phyloP scores from a whole-genome alignment of 1,140 invertebrate genomes.

The Ctenoplectra terminalis region DNA sequence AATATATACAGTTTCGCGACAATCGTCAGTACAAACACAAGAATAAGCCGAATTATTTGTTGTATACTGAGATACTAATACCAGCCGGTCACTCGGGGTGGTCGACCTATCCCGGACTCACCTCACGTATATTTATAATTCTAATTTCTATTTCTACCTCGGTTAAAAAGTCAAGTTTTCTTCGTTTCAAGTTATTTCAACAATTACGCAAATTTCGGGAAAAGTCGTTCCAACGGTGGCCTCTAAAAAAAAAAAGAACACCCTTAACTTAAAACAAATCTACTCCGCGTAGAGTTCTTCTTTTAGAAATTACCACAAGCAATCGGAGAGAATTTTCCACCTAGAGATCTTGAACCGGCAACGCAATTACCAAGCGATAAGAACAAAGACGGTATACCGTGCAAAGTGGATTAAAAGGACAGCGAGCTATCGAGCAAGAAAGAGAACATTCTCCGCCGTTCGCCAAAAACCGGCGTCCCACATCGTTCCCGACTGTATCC shows the following conservation, averaged over 20 bases:
- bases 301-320: not conserved
- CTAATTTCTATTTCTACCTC: not conserved
- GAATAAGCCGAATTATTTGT: too few relatives aligned
- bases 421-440: not conserved
- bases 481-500: not conserved
- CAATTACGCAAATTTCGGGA: not conserved
- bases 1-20: too few relatives aligned
- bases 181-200: not conserved
- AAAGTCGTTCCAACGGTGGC: too few relatives aligned
- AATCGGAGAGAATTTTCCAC: not conserved
- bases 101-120: too few relatives aligned
- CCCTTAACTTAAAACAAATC: not conserved
- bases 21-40: too few relatives aligned
- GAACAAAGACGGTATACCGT: not conserved
- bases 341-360: not conserved
- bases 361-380: conserved; percentile 25
- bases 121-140: too few relatives aligned
- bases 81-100: too few relatives aligned
- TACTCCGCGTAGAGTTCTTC: not conserved
- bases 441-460: not conserved
- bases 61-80: too few relatives aligned
- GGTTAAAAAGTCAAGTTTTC: not conserved
- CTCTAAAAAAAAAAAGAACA: too few relatives aligned
- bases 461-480: not conserved
- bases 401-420: conserved; percentile 9